Evolutionary conservation across 2,113 vertebrate species (phyloP).

Genomic region (Glaucidium brasilianum): DNA sequence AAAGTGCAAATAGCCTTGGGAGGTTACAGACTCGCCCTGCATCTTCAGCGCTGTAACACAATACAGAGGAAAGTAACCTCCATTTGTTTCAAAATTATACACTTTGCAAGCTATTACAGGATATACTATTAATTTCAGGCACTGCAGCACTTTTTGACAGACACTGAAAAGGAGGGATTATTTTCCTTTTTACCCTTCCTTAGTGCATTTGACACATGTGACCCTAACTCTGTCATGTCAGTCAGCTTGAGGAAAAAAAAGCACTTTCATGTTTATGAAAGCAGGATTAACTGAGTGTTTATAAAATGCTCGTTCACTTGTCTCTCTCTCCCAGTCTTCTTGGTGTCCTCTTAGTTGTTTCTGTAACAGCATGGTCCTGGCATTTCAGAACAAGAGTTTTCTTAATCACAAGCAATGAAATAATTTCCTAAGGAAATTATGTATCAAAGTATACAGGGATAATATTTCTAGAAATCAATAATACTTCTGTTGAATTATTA

Average conservation of each 20-base stretch:
- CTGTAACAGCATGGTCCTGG: not conserved
- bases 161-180: not conserved
- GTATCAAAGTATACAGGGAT: not conserved
- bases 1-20: not conserved
- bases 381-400: not conserved
- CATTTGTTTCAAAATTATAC: not conserved
- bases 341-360: not conserved
- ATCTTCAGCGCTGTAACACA: not conserved
- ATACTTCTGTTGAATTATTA: not conserved
- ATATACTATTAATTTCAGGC: not conserved
- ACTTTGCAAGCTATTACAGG: not conserved
- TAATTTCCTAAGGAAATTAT: not conserved
- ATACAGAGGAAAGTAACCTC: not conserved
- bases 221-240: not conserved
- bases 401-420: not conserved
- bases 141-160: not conserved
- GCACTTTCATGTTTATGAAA: not conserved
- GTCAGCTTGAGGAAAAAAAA: not conserved
- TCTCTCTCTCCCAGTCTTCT: not conserved
- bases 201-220: not conserved
- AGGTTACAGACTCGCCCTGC: not conserved
- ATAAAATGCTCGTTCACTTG: not conserved
- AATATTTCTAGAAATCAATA: not conserved
- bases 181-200: not conserved
- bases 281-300: not conserved